Percentiles rank a stretch among this genome's conserved stretches.
phyloP scores from a whole-genome alignment of 2,797 vertebrate species.

The Oryzias sinensis region DNA sequence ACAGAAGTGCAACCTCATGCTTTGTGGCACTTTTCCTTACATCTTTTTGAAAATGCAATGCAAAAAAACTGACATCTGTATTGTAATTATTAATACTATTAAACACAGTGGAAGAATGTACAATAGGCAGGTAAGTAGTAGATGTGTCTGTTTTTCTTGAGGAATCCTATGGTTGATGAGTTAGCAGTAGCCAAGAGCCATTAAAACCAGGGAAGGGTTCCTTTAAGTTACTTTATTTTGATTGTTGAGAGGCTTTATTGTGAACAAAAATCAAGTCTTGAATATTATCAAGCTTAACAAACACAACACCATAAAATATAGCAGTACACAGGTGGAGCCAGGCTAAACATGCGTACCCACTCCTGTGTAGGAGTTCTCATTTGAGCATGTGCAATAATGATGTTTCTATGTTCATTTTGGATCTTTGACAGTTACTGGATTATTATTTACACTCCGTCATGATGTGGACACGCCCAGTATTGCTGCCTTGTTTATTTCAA shows the following conservation, averaged over 20 bases:
- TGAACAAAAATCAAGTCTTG: no score
- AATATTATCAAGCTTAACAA: no score
- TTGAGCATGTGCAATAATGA: conserved; percentile 80
- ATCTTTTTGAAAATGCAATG: conserved; percentile 65
- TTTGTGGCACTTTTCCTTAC: conserved; percentile 46
- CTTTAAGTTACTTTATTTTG: conserved; percentile 48
- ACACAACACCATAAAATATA: background rate
- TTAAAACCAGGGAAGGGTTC: conserved; percentile 41
- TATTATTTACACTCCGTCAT: conserved; percentile 44
- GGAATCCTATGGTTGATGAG: conserved; percentile 43
- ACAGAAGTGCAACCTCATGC: conserved; percentile 56
- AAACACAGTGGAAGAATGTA: conserved; percentile 62
- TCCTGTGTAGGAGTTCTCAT: conserved; percentile 60
- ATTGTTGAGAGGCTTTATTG: conserved; percentile 6
- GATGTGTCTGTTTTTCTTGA: conserved; percentile 39
- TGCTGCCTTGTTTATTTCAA: conserved; percentile 52
- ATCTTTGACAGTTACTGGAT: conserved; percentile 31
- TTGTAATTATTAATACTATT: conserved; percentile 8
- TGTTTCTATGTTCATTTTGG: conserved; percentile 63
- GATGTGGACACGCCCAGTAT: conserved; percentile 58
- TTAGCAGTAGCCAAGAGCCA: conserved; percentile 39
- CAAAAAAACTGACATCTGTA: conserved; percentile 58
- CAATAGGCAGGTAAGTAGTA: conserved; percentile 31
- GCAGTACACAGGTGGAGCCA: conserved; percentile 55
- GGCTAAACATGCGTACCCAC: conserved; percentile 64